Base-by-base conservation (phyloP, 2,888 invertebrate genomes). In the Frankliniella intonsa region DNA sequence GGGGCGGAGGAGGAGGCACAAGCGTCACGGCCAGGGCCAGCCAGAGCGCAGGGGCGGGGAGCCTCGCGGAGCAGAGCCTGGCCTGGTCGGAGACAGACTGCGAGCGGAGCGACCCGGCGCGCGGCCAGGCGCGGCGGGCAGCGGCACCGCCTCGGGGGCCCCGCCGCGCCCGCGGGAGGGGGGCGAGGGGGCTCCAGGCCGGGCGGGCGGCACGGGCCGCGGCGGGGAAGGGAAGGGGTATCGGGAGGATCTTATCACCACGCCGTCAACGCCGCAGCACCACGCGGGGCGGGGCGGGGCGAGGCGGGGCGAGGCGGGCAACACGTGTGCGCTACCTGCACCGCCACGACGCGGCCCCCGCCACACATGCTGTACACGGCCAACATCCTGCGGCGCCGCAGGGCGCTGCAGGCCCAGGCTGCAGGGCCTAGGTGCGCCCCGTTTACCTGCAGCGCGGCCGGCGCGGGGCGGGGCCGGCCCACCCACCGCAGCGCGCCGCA, bases 201-300 rank as follows among this genome's bases (percentile, higher is more conserved):
- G 38, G 38, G 55, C 17, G 55, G 55, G 55, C 17, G 55, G 55
- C 55, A 14, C 55, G 55, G 55, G 55, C 55, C 55, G 55, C 55
- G 14, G 25, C 22, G 69, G 22, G 25, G 69, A 12, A 25, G 69
- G 25, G 25, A 25, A 25, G 55, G 55, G 22, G 25, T 69, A 69
- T 69, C 69, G 69, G 22, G 69, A 25, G 69, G 22, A 76, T 76
- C 69, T 76, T 76, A 76, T 76, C 69, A 76, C 69, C 69, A 10
- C 69, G 62, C 14, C 62, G 62, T 19, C 62, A 17, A 8, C 55
- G 55, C 38, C 38, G 55, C 55, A 14, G 62, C 38, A n/a, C n/a
- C n/a, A n/a, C n/a, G n/a, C n/a, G n/a, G n/a, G n/a, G n/a, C n/a
- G n/a, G n/a, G n/a, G n/a, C n/a, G n/a, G n/a, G n/a, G n/a, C 17